phyloP scores from a whole-genome alignment of 1,140 invertebrate species.

The Penaeus chinensis region DNA sequence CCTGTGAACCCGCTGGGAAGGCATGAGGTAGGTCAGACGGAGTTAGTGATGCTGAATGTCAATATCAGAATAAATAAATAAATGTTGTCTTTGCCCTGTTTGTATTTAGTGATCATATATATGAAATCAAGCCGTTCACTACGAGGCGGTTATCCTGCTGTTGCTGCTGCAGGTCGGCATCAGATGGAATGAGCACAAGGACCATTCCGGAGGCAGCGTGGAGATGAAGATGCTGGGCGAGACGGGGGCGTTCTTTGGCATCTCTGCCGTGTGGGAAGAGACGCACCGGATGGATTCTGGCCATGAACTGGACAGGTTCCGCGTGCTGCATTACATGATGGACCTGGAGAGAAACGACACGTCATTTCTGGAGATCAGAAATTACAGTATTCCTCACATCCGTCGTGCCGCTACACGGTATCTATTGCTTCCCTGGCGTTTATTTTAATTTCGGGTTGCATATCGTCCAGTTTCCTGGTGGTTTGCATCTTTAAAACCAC shows the following conservation, averaged over 20 bases:
- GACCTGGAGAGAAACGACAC: slow-evolving; percentile 50
- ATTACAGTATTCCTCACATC: slow-evolving; percentile 41
- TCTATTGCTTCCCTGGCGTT: not conserved
- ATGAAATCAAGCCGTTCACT: not conserved
- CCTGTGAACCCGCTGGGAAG: slow-evolving; percentile 71
- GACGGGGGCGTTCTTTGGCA: slow-evolving; percentile 68
- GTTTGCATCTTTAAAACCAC: too few relatives aligned
- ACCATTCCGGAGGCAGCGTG: slow-evolving; percentile 67
- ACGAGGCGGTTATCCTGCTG: not conserved
- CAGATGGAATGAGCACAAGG: slow-evolving; percentile 69
- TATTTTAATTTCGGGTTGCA: not conserved
- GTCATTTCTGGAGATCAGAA: not conserved
- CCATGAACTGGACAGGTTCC: slow-evolving; percentile 67
- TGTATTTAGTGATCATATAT: not conserved
- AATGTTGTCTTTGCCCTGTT: too few relatives aligned
- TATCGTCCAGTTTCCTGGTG: not conserved
- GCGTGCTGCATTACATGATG: slow-evolving; percentile 65
- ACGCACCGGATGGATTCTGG: slow-evolving; percentile 68
- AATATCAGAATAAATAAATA: not conserved
- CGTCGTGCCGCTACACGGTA: slow-evolving; percentile 57
- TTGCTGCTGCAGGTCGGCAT: slow-evolving; percentile 64
- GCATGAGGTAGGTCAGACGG: slow-evolving; percentile 64
- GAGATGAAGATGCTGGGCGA: slow-evolving; percentile 67
- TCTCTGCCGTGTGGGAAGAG: slow-evolving; percentile 66
- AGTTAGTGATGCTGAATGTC: not conserved